Percentiles rank a stretch among this genome's conserved stretches.
Evolutionary conservation across 2,888 invertebrate genomes (phyloP).

Genomic region (Agrotis clavis): DNA sequence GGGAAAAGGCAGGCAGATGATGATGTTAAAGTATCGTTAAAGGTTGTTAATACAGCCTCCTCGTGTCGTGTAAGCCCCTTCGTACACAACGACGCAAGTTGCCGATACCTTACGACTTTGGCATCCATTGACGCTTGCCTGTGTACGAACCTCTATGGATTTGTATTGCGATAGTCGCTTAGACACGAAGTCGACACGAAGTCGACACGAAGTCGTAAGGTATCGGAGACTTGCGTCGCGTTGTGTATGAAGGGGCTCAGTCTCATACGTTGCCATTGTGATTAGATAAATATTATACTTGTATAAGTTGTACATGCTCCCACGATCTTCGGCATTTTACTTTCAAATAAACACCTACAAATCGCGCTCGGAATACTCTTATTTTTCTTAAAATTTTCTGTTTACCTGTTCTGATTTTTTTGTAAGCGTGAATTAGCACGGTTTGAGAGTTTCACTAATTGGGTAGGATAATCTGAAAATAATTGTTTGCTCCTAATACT

Average conservation of each 20-base stretch:
- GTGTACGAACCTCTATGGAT: too few species aligned
- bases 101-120: too few species aligned
- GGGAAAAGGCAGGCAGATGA: too few species aligned
- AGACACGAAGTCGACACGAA: too few species aligned
- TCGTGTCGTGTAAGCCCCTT: neutral
- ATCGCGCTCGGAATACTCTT: neutral
- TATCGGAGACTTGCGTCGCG: too few species aligned
- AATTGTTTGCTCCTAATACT: neutral
- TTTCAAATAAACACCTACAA: neutral
- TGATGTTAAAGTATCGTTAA: slow-evolving; percentile 18
- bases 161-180: too few species aligned
- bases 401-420: neutral
- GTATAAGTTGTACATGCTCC: neutral
- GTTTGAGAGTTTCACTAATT: neutral
- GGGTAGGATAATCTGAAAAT: neutral
- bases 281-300: neutral
- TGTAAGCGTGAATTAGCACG: neutral
- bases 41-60: neutral
- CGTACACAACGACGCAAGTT: too few species aligned
- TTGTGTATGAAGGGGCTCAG: neutral
- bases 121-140: too few species aligned
- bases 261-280: slow-evolving; percentile 11
- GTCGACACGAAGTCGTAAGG: too few species aligned
- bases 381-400: neutral
- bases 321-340: neutral